Base-by-base conservation (phyloP, 2,888 invertebrate genomes). In the Xanthia icteritia region DNA sequence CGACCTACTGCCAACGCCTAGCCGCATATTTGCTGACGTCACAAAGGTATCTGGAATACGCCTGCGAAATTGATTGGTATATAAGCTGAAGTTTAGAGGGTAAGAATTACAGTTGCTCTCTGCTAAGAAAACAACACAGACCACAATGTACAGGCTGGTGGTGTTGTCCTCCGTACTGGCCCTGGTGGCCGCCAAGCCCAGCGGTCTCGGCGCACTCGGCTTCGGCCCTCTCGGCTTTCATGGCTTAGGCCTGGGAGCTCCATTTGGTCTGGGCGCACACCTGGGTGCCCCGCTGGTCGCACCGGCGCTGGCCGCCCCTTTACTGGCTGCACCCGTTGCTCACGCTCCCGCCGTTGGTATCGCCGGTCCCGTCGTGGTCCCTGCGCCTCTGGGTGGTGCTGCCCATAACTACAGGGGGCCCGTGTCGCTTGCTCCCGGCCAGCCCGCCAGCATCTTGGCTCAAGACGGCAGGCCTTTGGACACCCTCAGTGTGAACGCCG, bases 161-260 rank as follows among this genome's bases (percentile, higher is more conserved):
- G 97, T 97, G 95, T 97, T 97, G 97, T 97, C 97, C 91, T 97
- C 97, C 92, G 94, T 97, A 85, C 91, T 97, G 90, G 97, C 97
- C 91, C 90, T 97, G 83, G 97, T 95, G 89, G 96, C 96, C 73
- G 97, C 97, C 86, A 94, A 91, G 75, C 95, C 96, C 67, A 94
- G 94, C 73, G 93, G 91, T 48, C 74, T 94, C 51, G 90, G 79
- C 36, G 80, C 74, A 20, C 82, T 84, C 71, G 92, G 89, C 9
- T 77, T 88, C 71, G 86, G 79, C 31, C 81, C 69, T 23, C 82
- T 85, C 69, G 92, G 89, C n/a, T 74, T 87, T 51, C 85, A 76
- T 36, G 90, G 91, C 23, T 76, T 78, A 48, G 83, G 83, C n/a
- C 42, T 82, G 17, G 91, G 73, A 90, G 83, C 79, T 51, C 94